Percentiles rank a stretch among this genome's conserved stretches.
phyloP scores from a whole-genome alignment of 2,888 invertebrate genomes.

The Lasioglossum zephyrum region DNA sequence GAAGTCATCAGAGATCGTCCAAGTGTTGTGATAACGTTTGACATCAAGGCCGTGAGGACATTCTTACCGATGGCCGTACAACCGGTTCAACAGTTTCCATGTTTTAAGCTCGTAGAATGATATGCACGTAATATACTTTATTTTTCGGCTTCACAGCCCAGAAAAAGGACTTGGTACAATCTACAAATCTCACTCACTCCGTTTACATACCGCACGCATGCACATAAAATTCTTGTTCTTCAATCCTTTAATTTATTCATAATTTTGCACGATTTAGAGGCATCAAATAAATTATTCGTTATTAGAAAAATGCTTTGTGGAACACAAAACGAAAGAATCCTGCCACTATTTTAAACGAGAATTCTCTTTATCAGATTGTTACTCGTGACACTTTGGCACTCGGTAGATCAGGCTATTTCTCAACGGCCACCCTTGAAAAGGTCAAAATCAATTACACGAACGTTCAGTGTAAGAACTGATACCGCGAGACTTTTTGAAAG shows the following conservation, averaged over 20 bases:
- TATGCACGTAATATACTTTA: not conserved
- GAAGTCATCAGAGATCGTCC: slow-evolving; percentile 13
- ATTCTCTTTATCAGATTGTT: not conserved
- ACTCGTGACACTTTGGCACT: not conserved
- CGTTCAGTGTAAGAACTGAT: not conserved
- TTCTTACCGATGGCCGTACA: slow-evolving; percentile 65
- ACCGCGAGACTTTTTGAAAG: not conserved
- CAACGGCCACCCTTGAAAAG: not conserved
- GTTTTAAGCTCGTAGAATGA: not conserved
- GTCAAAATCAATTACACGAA: slow-evolving; percentile 43
- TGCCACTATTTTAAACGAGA: not conserved
- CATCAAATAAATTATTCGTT: not conserved
- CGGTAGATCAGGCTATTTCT: not conserved
- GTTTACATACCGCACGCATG: too few species aligned
- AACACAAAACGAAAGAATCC: not conserved
- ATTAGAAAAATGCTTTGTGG: not conserved
- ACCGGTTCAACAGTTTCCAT: slow-evolving; percentile 67
- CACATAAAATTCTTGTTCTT: too few species aligned
- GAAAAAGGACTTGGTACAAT: too few species aligned
- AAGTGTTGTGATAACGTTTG: slow-evolving; percentile 60
- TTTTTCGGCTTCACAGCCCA: too few species aligned
- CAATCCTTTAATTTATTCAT: too few species aligned
- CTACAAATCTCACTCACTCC: too few species aligned
- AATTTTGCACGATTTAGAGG: not conserved
- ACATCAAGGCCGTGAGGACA: slow-evolving; percentile 74